Percentiles rank a stretch among this genome's conserved stretches.
Evolutionary conservation across 2,797 vertebrate species (phyloP).

Genomic region (Danio kyathit): DNA sequence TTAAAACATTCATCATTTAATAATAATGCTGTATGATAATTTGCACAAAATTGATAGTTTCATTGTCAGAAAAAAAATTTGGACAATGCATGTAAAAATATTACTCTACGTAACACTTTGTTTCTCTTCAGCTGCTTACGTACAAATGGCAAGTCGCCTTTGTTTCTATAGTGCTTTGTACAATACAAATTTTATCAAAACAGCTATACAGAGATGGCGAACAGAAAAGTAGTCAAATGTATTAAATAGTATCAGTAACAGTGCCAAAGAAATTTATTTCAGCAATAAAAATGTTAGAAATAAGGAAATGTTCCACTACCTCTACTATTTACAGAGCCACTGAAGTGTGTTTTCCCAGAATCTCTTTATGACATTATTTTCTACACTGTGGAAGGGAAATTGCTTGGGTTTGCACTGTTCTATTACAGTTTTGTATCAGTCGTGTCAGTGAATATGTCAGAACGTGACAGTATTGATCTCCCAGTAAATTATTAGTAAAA

Average conservation of each 20-base stretch:
- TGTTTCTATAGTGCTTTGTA: no score
- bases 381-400: not conserved
- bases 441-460: not conserved
- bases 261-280: no score
- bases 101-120: not conserved
- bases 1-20: slow-evolving; percentile 17
- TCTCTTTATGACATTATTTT: slow-evolving; percentile 14
- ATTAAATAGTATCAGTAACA: no score
- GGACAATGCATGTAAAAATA: not conserved
- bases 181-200: no score
- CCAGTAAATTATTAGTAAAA: not conserved
- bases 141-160: not conserved
- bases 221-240: no score
- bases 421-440: not conserved
- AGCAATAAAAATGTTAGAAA: slow-evolving; percentile 20
- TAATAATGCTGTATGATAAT: not conserved
- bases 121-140: not conserved
- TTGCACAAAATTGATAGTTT: not conserved
- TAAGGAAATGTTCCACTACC: slow-evolving; percentile 50
- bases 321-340: slow-evolving; percentile 45
- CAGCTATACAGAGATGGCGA: no score
- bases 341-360: slow-evolving; percentile 55
- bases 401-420: not conserved
- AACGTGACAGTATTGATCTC: not conserved
- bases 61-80: not conserved